Conservation (phyloP, 2,888 invertebrate genomes). For the Gibbula magus region DNA sequence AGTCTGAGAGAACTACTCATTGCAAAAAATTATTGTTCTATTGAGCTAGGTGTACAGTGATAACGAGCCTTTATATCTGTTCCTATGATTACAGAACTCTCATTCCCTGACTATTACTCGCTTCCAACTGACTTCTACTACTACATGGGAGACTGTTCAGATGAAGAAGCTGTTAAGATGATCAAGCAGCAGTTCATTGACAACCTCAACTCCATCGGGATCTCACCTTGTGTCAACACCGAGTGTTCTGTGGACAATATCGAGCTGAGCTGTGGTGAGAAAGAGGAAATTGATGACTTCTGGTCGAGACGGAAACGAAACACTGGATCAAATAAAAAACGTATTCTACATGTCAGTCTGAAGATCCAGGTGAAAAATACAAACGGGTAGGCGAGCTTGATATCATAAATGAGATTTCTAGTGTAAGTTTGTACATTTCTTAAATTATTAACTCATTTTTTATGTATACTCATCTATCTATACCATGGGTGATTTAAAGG, state of each 20-base stretch:
- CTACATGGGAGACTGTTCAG: not conserved
- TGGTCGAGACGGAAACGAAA: not conserved
- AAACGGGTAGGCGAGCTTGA: not conserved
- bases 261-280: not conserved
- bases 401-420: not conserved
- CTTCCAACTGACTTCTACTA: not conserved
- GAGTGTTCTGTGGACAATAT: not conserved
- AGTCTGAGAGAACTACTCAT: too few species aligned
- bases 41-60: not conserved
- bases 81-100: not conserved
- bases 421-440: not conserved
- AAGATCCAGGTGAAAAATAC: not conserved
- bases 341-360: not conserved
- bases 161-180: not conserved
- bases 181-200: not conserved
- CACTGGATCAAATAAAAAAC: not conserved
- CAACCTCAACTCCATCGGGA: not conserved
- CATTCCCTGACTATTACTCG: not conserved
- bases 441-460: not conserved
- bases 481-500: too few species aligned
- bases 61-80: too few species aligned
- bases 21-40: too few species aligned
- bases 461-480: too few species aligned
- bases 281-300: not conserved
- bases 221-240: not conserved